Evolutionary conservation across 2,888 invertebrate genomes (phyloP).

Genomic region (Lottia scabra): DNA sequence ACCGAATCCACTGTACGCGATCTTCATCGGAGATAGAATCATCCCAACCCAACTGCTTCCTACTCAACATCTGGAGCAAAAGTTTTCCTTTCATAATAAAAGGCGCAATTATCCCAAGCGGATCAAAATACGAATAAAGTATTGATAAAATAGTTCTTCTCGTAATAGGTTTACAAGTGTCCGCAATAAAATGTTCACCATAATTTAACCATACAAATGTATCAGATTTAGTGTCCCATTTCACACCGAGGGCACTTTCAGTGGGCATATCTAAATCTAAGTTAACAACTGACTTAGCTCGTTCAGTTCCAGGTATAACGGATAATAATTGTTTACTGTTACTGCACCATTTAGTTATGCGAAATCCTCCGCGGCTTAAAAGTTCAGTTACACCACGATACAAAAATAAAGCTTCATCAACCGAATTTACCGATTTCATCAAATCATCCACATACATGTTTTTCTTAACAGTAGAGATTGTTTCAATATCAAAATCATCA

Average conservation of each 20-base stretch:
- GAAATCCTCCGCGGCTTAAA: neutral
- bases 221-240: conserved; percentile 6
- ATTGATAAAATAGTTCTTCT: conserved; percentile 9
- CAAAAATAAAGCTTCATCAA: neutral
- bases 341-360: neutral
- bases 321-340: neutral
- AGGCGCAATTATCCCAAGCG: conserved; percentile 8
- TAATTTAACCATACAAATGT: conserved; percentile 6
- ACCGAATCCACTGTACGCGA: neutral
- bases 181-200: neutral
- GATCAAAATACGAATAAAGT: neutral
- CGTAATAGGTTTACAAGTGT: neutral
- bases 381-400: neutral
- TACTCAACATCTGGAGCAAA: conserved; percentile 2
- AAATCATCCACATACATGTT: conserved; percentile 12
- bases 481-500: no score
- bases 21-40: conserved; percentile 6
- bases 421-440: conserved; percentile 4
- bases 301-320: neutral
- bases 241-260: conserved; percentile 1
- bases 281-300: neutral
- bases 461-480: neutral
- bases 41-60: conserved; percentile 8
- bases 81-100: neutral
- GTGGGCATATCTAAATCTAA: conserved; percentile 8